Conservation (phyloP, 2,888 invertebrate genomes). For the Drosophila mulleri region DNA sequence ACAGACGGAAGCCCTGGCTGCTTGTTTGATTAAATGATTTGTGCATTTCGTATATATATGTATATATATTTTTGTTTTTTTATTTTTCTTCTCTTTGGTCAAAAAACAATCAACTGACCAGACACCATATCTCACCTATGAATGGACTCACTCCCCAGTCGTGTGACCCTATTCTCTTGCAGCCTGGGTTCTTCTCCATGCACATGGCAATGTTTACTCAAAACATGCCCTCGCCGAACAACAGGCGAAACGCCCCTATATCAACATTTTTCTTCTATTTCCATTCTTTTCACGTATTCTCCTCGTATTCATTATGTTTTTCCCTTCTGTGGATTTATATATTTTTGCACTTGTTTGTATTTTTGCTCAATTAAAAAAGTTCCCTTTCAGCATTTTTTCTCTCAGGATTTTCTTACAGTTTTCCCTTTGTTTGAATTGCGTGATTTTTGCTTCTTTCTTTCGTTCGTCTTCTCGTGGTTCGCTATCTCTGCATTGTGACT, state of each 20-base stretch:
- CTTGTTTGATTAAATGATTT: slow-evolving; percentile 69
- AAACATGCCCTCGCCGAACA: slow-evolving; percentile 69
- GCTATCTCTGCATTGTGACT: slow-evolving; percentile 53
- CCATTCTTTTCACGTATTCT: slow-evolving; percentile 31
- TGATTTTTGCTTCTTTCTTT: slow-evolving; percentile 64
- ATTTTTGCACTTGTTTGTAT: slow-evolving; percentile 79
- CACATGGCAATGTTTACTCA: slow-evolving; percentile 65
- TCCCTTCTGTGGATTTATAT: slow-evolving; percentile 15
- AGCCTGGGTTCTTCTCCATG: not conserved
- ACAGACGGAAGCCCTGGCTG: slow-evolving; percentile 45
- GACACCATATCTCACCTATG: slow-evolving; percentile 43
- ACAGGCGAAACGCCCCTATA: slow-evolving; percentile 64
- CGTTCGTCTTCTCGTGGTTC: not conserved
- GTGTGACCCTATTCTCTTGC: not conserved
- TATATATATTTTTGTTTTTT: too few relatives aligned
- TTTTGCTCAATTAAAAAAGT: slow-evolving; percentile 79
- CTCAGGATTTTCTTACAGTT: slow-evolving; percentile 30
- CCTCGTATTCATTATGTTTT: slow-evolving; percentile 5
- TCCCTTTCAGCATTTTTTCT: slow-evolving; percentile 20
- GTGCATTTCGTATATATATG: slow-evolving; percentile 47
- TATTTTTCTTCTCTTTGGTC: not conserved
- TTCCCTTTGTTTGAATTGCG: slow-evolving; percentile 52
- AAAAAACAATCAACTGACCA: slow-evolving; percentile 43
- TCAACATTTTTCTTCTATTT: slow-evolving; percentile 37
- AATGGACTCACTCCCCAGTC: slow-evolving; percentile 56